Conservation (phyloP, 37 sponge, comb jelly and placozoan species). For the Hexactinellida sp. region DNA sequence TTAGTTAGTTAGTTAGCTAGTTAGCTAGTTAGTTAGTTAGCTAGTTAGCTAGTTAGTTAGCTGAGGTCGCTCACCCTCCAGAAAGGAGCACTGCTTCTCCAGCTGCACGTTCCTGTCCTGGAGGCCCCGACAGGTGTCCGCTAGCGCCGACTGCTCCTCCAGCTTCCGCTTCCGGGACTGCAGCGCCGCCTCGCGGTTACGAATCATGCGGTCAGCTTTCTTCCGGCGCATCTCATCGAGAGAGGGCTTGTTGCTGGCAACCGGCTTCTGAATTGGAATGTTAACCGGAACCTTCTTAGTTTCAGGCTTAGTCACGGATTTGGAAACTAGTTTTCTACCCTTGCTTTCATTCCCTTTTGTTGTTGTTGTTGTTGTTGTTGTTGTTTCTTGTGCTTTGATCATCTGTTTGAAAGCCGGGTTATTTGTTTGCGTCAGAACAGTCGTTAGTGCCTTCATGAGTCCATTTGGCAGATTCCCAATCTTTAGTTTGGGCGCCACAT, state of each 20-base stretch:
- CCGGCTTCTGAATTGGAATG: not conserved
- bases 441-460: not conserved
- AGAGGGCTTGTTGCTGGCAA: not conserved
- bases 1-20: too few relatives aligned
- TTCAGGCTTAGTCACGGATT: not conserved
- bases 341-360: not conserved
- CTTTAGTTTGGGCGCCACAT: not conserved
- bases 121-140: not conserved
- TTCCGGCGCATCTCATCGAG: not conserved
- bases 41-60: too few relatives aligned
- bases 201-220: not conserved
- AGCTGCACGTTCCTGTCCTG: not conserved
- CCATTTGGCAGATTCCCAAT: slow-evolving; percentile 5
- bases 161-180: not conserved
- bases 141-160: not conserved
- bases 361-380: not conserved
- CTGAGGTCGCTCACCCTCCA: not conserved
- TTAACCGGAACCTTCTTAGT: not conserved
- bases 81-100: not conserved
- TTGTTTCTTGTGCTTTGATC: not conserved
- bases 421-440: not conserved
- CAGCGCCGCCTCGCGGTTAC: not conserved
- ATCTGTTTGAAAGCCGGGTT: not conserved
- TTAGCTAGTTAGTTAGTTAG: too few relatives aligned
- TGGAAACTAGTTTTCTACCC: not conserved